Percentiles rank a stretch among this genome's conserved stretches.
These are phyloP conservation scores for Sebastes schlegelii DNA, from an alignment of 2,113 vertebrate species.

Conservation along the genomic window DNA sequence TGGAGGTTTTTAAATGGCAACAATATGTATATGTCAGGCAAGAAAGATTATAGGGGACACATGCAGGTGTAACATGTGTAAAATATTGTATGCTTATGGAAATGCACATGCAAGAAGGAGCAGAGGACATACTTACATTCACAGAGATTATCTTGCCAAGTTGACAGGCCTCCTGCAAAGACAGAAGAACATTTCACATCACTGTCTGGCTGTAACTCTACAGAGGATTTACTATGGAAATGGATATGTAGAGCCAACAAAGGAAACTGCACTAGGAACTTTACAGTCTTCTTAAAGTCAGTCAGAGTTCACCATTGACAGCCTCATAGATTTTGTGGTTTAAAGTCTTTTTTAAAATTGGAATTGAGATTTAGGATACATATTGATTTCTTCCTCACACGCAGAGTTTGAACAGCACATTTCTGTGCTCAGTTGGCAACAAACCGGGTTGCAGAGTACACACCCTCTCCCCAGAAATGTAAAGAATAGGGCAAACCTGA, in stretches of 20 bases:
- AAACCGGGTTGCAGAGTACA: slow-evolving; percentile 58
- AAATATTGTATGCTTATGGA: slow-evolving; percentile 9
- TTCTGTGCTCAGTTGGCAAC: slow-evolving; percentile 29
- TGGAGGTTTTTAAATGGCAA: not conserved
- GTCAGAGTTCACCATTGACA: slow-evolving; percentile 60
- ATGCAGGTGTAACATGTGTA: not conserved
- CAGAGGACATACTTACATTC: slow-evolving; percentile 73
- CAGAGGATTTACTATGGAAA: slow-evolving; percentile 52
- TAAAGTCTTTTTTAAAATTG: slow-evolving; percentile 31
- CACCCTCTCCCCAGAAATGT: slow-evolving; percentile 65
- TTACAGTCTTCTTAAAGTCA: slow-evolving; percentile 53
- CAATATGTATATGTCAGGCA: not conserved
- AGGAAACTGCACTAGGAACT: slow-evolving; percentile 38
- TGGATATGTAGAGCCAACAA: slow-evolving; percentile 42
- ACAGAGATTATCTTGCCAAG: slow-evolving; percentile 78
- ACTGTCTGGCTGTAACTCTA: slow-evolving; percentile 16
- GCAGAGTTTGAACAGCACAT: slow-evolving; percentile 31
- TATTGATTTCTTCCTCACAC: slow-evolving; percentile 64
- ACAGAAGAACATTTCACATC: slow-evolving; percentile 59
- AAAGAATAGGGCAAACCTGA: slow-evolving; percentile 72
- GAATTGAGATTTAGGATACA: slow-evolving; percentile 63
- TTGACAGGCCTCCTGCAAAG: slow-evolving; percentile 81
- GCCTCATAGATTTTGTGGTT: slow-evolving; percentile 49
- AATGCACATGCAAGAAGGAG: slow-evolving; percentile 20
- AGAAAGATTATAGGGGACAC: not conserved